Percentiles rank a stretch among this genome's conserved stretches.
phyloP scores from a whole-genome alignment of 2,113 vertebrate species.

The Oxyruncus cristatus region DNA sequence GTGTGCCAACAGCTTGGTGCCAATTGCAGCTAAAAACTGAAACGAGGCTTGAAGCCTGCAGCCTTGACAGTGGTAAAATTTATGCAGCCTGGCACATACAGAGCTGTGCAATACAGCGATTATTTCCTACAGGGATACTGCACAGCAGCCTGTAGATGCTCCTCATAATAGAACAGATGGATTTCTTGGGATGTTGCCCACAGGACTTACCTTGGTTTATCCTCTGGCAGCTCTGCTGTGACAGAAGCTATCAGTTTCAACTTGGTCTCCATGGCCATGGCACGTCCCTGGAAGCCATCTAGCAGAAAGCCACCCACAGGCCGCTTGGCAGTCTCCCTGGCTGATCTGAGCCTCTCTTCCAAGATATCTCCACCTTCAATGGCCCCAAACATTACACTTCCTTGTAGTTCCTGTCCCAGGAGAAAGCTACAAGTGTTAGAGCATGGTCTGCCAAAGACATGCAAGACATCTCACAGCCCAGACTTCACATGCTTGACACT shows the following conservation, averaged over 20 bases:
- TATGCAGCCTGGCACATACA: background rate
- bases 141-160: background rate
- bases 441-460: background rate
- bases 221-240: conserved; percentile 86
- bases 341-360: conserved; percentile 91
- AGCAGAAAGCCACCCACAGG: conserved; percentile 93
- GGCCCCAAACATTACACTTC: conserved; percentile 84
- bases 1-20: background rate
- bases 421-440: conserved; percentile 41
- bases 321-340: conserved; percentile 91
- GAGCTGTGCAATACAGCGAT: background rate
- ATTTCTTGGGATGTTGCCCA: background rate
- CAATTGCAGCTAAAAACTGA: background rate
- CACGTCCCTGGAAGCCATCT: conserved; percentile 85
- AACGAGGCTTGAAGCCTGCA: background rate
- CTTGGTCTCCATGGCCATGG: conserved; percentile 77
- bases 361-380: conserved; percentile 91
- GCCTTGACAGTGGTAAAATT: background rate
- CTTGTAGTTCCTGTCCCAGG: conserved; percentile 79
- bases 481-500: background rate
- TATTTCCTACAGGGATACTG: background rate
- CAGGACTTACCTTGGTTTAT: conserved; percentile 88
- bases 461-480: background rate
- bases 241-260: conserved; percentile 83
- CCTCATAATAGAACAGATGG: background rate